Evolutionary conservation across 2,888 invertebrate species (phyloP).

Genomic region (Drosophila dives): DNA sequence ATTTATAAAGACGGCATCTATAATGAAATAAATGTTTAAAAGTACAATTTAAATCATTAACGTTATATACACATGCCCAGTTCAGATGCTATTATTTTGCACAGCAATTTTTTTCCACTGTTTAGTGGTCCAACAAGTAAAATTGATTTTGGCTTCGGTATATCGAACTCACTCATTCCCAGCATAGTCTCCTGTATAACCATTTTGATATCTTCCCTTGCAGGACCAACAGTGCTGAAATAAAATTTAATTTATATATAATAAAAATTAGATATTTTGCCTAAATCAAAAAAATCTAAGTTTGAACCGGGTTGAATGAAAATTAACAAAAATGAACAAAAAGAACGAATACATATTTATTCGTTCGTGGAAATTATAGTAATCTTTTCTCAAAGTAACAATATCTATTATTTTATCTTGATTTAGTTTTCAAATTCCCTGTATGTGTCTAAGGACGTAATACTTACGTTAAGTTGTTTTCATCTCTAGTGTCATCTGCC

Average conservation of each 20-base stretch:
- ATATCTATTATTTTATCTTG: neutral
- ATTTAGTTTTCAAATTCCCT: neutral
- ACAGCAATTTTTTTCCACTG: slow-evolving; percentile 89
- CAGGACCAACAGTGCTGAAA: slow-evolving; percentile 81
- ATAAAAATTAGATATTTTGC: neutral
- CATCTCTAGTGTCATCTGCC: slow-evolving; percentile 85
- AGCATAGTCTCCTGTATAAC: slow-evolving; percentile 86
- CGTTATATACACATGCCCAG: slow-evolving; percentile 78
- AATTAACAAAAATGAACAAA: neutral
- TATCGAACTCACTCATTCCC: slow-evolving; percentile 82
- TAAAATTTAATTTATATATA: neutral
- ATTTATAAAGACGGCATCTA: slow-evolving; percentile 87
- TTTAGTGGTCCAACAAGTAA: slow-evolving; percentile 88
- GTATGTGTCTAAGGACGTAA: neutral
- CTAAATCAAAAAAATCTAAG: neutral
- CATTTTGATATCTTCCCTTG: slow-evolving; percentile 86
- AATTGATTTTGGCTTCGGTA: slow-evolving; percentile 86
- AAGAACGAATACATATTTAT: no score
- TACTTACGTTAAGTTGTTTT: slow-evolving; percentile 68
- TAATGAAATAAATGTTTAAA: neutral
- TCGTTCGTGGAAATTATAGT: neutral
- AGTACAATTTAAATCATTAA: neutral
- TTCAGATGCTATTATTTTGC: slow-evolving; percentile 90
- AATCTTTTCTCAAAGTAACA: neutral
- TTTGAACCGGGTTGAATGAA: neutral